These are phyloP conservation scores for Fistularia tabacaria DNA, from an alignment of 2,797 vertebrate species.

Conservation along the genomic window DNA sequence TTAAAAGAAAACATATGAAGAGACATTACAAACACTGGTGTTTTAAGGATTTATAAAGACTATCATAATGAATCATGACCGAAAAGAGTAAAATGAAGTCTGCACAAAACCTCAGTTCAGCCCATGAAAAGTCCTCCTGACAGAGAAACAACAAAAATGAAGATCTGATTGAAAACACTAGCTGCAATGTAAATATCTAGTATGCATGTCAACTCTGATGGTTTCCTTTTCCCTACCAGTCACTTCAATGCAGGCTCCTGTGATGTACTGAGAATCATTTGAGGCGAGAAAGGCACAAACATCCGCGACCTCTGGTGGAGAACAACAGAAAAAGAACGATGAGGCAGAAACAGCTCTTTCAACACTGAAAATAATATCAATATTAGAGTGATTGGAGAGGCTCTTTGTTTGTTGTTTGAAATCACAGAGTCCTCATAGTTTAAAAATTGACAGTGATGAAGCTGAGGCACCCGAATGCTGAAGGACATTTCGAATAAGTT, in stretches of 20 bases:
- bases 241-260: conserved; percentile 84
- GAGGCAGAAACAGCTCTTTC: not conserved
- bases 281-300: conserved; percentile 87
- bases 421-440: too few species aligned
- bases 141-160: conserved; percentile 5
- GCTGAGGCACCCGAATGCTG: too few species aligned
- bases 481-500: too few species aligned
- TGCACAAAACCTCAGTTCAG: conserved; percentile 27
- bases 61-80: too few species aligned
- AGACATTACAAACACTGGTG: too few species aligned
- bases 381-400: not conserved
- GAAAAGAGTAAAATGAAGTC: too few species aligned
- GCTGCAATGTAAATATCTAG: not conserved
- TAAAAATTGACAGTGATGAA: too few species aligned
- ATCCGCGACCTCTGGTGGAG: conserved; percentile 81
- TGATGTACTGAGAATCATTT: conserved; percentile 85
- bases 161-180: not conserved
- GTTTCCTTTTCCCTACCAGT: conserved; percentile 67
- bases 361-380: not conserved
- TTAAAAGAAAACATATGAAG: too few species aligned
- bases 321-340: not conserved
- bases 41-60: too few species aligned
- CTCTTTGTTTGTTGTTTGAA: too few species aligned
- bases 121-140: conserved; percentile 79
- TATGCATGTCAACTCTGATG: too few species aligned